These are phyloP conservation scores for Actinopyga echinites DNA, from an alignment of 53 echinoderm and acorn worm species.

Conservation along the genomic window DNA sequence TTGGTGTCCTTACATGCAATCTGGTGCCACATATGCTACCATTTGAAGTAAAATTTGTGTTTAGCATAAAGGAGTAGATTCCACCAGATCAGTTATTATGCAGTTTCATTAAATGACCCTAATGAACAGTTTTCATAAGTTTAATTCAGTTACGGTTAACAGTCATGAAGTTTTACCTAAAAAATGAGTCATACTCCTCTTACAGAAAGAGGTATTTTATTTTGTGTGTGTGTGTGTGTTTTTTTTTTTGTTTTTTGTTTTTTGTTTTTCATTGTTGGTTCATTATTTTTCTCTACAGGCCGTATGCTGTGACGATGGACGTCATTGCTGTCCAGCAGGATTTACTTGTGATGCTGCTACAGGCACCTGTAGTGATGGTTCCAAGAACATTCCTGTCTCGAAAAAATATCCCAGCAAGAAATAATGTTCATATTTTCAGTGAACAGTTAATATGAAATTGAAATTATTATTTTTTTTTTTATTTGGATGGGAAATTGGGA, in stretches of 20 bases:
- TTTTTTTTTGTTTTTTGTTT: background rate
- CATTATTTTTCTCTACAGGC: constrained; percentile 51
- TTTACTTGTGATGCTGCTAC: constrained; percentile 52
- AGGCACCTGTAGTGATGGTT: constrained; percentile 54
- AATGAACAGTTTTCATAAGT: too few species aligned
- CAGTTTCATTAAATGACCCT: too few species aligned
- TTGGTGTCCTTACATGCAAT: too few species aligned
- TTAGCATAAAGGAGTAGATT: too few species aligned
- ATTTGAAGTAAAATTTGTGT: too few species aligned
- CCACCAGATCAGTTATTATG: too few species aligned
- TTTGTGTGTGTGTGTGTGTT: background rate
- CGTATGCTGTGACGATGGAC: constrained; percentile 84
- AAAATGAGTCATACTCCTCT: too few species aligned
- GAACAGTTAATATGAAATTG: background rate
- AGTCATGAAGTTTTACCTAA: too few species aligned
- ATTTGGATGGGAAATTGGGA: background rate
- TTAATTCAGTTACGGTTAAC: too few species aligned
- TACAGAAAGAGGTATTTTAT: too few species aligned
- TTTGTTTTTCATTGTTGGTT: background rate
- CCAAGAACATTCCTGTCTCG: constrained; percentile 33
- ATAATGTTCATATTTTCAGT: background rate
- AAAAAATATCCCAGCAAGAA: constrained; percentile 38
- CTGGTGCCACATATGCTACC: too few species aligned
- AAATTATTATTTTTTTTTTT: background rate
- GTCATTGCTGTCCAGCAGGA: constrained; percentile 79